Percentiles rank a stretch among this genome's conserved stretches.
phyloP scores from a whole-genome alignment of 1,140 invertebrate genomes.

The Cotesia typhae region DNA sequence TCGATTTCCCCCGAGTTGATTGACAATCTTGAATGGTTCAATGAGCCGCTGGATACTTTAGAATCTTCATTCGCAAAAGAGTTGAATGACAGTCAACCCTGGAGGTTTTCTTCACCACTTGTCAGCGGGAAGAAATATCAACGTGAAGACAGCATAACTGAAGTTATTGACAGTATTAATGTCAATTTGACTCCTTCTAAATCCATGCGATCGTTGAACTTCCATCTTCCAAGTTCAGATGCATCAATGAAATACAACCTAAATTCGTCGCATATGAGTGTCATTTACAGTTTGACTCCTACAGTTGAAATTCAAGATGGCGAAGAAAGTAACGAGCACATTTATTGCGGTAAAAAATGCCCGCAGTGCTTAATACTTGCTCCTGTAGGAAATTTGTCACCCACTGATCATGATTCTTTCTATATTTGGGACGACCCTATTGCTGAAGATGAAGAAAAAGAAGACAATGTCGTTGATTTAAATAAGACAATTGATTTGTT shows the following conservation, averaged over 20 bases:
- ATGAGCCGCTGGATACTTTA: slow-evolving; percentile 12
- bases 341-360: slow-evolving; percentile 25
- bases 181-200: slow-evolving; percentile 48
- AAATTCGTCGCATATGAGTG: slow-evolving; percentile 50
- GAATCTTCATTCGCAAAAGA: slow-evolving; percentile 13
- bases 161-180: slow-evolving; percentile 54
- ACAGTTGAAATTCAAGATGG: slow-evolving; percentile 33
- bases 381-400: neutral
- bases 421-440: slow-evolving; percentile 39
- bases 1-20: neutral
- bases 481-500: slow-evolving; percentile 43
- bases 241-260: slow-evolving; percentile 55
- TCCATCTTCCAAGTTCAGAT: slow-evolving; percentile 42
- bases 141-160: slow-evolving; percentile 50
- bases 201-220: slow-evolving; percentile 28
- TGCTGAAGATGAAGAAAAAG: neutral
- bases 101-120: slow-evolving; percentile 31
- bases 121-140: slow-evolving; percentile 6
- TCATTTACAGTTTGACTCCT: slow-evolving; percentile 59
- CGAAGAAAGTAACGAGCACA: slow-evolving; percentile 35
- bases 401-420: slow-evolving; percentile 18
- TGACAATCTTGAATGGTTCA: slow-evolving; percentile 7
- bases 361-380: neutral
- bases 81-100: slow-evolving; percentile 15
- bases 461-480: slow-evolving; percentile 23